These are phyloP conservation scores for Drosophila hawaiiensis DNA, from an alignment of 2,888 invertebrate species.

Conservation along the genomic window DNA sequence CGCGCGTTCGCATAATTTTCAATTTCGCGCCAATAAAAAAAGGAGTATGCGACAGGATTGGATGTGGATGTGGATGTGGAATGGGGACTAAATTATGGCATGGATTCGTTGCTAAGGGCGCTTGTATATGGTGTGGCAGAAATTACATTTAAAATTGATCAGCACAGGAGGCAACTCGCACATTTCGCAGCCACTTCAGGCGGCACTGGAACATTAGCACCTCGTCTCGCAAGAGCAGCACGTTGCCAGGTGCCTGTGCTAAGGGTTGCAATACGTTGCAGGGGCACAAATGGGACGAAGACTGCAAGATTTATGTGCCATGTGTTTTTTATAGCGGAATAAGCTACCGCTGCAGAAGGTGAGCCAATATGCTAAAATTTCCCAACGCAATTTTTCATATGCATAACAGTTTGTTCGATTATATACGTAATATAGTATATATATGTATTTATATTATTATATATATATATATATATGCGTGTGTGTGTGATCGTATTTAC, in stretches of 20 bases:
- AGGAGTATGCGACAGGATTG: conserved; percentile 19
- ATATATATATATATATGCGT: background rate
- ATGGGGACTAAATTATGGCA: conserved; percentile 21
- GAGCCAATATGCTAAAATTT: conserved; percentile 73
- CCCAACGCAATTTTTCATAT: conserved; percentile 65
- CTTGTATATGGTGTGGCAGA: conserved; percentile 37
- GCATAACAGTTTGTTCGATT: conserved; percentile 56
- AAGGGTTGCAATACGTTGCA: conserved; percentile 21
- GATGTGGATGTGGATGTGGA: background rate
- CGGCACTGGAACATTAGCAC: conserved; percentile 72
- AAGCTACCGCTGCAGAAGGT: conserved; percentile 42
- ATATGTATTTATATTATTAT: background rate
- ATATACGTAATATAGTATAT: conserved; percentile 23
- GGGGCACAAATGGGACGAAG: background rate
- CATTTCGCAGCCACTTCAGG: conserved; percentile 64
- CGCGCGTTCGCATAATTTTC: conserved; percentile 77
- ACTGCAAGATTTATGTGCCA: conserved; percentile 72
- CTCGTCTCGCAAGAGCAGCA: conserved; percentile 56
- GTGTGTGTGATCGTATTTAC: conserved; percentile 15
- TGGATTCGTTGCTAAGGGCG: background rate
- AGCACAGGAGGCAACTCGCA: conserved; percentile 50
- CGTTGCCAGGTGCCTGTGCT: conserved; percentile 46
- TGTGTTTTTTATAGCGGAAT: conserved; percentile 59
- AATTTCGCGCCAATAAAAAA: conserved; percentile 76
- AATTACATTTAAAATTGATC: conserved; percentile 79